Evolutionary conservation across 2,797 vertebrate genomes (phyloP).

Genomic region (Mus minutoides): DNA sequence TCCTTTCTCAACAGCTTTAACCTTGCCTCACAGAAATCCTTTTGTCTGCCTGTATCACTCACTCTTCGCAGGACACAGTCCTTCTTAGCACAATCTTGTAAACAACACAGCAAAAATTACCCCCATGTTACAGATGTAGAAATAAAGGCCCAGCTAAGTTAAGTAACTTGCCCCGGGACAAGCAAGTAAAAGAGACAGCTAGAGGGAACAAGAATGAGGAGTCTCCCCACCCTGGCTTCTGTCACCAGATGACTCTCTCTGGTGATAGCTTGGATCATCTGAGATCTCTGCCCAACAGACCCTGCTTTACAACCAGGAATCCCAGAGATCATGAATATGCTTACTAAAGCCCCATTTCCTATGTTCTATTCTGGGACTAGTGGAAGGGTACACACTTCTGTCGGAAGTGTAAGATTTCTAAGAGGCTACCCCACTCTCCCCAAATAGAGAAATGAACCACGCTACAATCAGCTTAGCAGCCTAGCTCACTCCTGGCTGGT

Average conservation of each 20-base stretch:
- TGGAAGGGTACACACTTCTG: neutral
- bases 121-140: conserved; percentile 15
- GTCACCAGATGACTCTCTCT: neutral
- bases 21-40: conserved; percentile 24
- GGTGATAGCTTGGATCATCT: neutral
- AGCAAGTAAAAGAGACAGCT: neutral
- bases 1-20: neutral
- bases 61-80: neutral
- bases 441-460: neutral
- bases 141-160: neutral
- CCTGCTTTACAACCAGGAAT: neutral
- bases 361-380: neutral
- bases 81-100: conserved; percentile 25
- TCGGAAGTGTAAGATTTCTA: neutral
- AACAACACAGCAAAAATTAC: neutral
- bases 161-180: neutral
- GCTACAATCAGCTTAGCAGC: neutral
- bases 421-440: neutral
- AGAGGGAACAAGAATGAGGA: neutral
- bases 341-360: neutral
- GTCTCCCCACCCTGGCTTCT: neutral
- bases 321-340: neutral
- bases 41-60: neutral
- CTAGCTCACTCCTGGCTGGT: neutral
- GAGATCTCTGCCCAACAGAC: neutral